Base-by-base conservation (phyloP, 2,888 invertebrate genomes). In the Anoncus sp. region DNA sequence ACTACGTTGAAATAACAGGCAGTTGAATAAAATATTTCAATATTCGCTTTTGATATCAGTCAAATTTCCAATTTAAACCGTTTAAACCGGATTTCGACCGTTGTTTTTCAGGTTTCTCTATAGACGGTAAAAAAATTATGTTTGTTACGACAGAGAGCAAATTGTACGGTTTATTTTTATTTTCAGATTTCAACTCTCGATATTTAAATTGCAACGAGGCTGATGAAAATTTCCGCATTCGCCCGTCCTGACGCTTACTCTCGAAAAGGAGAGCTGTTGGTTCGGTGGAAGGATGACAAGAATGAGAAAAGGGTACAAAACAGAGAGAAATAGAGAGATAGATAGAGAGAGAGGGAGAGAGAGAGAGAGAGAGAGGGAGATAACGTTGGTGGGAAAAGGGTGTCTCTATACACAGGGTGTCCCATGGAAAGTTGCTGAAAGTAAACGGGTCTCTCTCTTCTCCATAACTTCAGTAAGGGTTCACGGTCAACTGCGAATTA, bases 141-240 rank as follows among this genome's bases (percentile, higher is more conserved):
- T 31, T 31, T 31, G 3, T 5, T 31, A 31, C n/a, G 31, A 31
- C 31, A 31, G 31, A 31, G 31, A 31, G 3, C 31, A 3, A 5
- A 31, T 31, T 31, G 3, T 31, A 31, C 31, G 31, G 38, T 38
- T 38, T 10, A 10, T 75, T 22, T 35, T 49, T 65, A 20, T 51
- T 27, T 31, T 16, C n/a, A 43, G 24, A 49, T n/a, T n/a, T n/a
- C n/a, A 47, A 43, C 24, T 49, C 35, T 16, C 24, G 10, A 47
- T 38, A 49, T 76, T 76, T 65, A 31, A 18, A 55, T 53, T 72
- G 73, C 35, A 55, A 63, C 51, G 45, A 51, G 66, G 22, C 18
- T 27, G 27, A 76, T 72, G 59, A 43, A 71, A 66, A 66, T 43
- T 40, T 45, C 35, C 35, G 51, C 10, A 38, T 45, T 62, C 35